Conservation (phyloP, 2,113 vertebrate species). For the Dipodomys stephensi region DNA sequence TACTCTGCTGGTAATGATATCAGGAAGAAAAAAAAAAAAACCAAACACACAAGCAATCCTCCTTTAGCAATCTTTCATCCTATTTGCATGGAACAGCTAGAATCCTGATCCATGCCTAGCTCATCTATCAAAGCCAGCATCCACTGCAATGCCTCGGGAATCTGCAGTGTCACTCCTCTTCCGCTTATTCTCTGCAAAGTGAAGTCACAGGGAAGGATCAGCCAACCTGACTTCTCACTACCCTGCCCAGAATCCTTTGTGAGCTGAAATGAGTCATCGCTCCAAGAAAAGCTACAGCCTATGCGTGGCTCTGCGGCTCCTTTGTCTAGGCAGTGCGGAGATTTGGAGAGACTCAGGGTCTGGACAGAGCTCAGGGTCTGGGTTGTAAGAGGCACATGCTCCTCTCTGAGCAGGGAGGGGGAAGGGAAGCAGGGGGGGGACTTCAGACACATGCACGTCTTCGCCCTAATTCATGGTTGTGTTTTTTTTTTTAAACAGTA, state of each 20-base stretch:
- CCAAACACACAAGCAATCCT: background rate
- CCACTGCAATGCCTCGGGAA: conserved; percentile 85
- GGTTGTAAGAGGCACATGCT: background rate
- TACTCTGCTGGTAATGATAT: conserved; percentile 61
- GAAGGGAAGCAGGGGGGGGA: conserved; percentile 25
- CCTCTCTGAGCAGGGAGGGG: background rate
- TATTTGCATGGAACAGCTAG: conserved; percentile 68
- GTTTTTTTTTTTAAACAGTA: conserved; percentile 27
- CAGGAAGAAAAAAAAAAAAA: conserved; percentile 52
- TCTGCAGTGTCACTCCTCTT: conserved; percentile 87
- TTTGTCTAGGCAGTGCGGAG: conserved; percentile 86
- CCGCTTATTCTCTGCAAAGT: conserved; percentile 87
- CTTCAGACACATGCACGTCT: conserved; percentile 76
- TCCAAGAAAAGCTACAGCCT: conserved; percentile 85
- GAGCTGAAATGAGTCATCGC: conserved; percentile 89
- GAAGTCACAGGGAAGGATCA: conserved; percentile 87
- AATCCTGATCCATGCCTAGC: conserved; percentile 68
- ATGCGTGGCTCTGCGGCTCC: conserved; percentile 78
- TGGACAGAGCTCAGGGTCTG: conserved; percentile 62
- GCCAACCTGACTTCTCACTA: conserved; percentile 88
- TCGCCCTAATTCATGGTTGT: conserved; percentile 48
- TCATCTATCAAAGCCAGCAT: conserved; percentile 75
- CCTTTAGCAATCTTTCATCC: conserved; percentile 69
- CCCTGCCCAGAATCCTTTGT: conserved; percentile 90
- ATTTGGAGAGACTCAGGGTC: conserved; percentile 47